phyloP scores from a whole-genome alignment of 2,113 vertebrate genomes.

The Narcine bancroftii region DNA sequence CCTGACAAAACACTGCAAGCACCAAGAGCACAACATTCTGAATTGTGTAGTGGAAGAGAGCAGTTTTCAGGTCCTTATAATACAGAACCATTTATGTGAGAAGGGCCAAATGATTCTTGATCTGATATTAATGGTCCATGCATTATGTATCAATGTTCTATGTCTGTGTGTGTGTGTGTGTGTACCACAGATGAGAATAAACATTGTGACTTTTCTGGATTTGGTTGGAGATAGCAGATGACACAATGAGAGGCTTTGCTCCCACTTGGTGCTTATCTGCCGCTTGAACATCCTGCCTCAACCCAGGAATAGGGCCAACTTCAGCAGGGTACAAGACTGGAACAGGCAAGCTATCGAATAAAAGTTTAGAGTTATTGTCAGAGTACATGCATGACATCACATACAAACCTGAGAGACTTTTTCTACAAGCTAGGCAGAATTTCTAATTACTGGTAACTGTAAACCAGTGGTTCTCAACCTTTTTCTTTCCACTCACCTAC shows the following conservation, averaged over 20 bases:
- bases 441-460: too few relatives aligned
- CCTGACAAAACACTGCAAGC: slow-evolving; percentile 48
- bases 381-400: too few relatives aligned
- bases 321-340: too few relatives aligned
- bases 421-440: too few relatives aligned
- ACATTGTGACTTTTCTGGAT: neutral
- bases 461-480: too few relatives aligned
- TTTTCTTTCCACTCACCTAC: too few relatives aligned
- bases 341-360: neutral
- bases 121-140: neutral
- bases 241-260: neutral
- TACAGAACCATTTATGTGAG: neutral
- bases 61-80: neutral
- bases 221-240: neutral
- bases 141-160: too few relatives aligned
- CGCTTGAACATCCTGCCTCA: neutral
- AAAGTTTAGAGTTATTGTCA: too few relatives aligned
- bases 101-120: neutral
- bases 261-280: neutral
- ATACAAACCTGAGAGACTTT: too few relatives aligned
- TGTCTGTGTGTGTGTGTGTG: too few relatives aligned
- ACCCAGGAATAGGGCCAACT: neutral
- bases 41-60: slow-evolving; percentile 46
- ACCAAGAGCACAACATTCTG: slow-evolving; percentile 42
- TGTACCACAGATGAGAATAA: neutral